Conservation (phyloP, 2,113 vertebrate genomes). For the Blennius ocellaris region DNA sequence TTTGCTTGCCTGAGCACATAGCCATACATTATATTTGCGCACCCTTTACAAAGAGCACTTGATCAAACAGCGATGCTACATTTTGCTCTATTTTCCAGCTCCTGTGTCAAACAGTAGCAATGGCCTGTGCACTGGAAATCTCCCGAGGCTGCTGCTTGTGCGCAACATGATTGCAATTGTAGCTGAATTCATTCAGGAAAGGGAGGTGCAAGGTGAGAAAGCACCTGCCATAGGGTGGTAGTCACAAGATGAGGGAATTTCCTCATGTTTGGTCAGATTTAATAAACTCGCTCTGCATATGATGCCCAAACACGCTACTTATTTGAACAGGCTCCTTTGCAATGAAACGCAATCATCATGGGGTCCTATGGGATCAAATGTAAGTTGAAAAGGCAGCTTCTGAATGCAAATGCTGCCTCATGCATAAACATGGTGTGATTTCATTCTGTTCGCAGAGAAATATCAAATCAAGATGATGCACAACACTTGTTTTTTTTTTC, state of each 20-base stretch:
- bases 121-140: slow-evolving; percentile 11
- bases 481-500: background rate
- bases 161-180: slow-evolving; percentile 58
- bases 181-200: slow-evolving; percentile 48
- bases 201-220: slow-evolving; percentile 14
- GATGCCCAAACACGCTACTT: slow-evolving; percentile 5
- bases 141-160: slow-evolving; percentile 42
- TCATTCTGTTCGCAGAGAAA: slow-evolving; percentile 15
- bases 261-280: slow-evolving; percentile 51
- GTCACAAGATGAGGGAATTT: slow-evolving; percentile 26
- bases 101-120: slow-evolving; percentile 44
- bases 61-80: slow-evolving; percentile 36
- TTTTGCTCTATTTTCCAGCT: slow-evolving; percentile 8
- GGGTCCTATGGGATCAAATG: slow-evolving; percentile 15
- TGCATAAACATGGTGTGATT: slow-evolving; percentile 19
- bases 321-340: slow-evolving; percentile 37
- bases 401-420: slow-evolving; percentile 29
- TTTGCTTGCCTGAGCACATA: background rate
- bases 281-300: slow-evolving; percentile 43
- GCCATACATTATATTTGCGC: too few species aligned
- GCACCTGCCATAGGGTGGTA: slow-evolving; percentile 15
- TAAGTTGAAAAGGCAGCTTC: slow-evolving; percentile 7
- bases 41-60: slow-evolving; percentile 13
- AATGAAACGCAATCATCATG: slow-evolving; percentile 40
- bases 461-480: background rate